phyloP scores from a whole-genome alignment of 2,113 vertebrate species.

The Thalassarche chlororhynchos region DNA sequence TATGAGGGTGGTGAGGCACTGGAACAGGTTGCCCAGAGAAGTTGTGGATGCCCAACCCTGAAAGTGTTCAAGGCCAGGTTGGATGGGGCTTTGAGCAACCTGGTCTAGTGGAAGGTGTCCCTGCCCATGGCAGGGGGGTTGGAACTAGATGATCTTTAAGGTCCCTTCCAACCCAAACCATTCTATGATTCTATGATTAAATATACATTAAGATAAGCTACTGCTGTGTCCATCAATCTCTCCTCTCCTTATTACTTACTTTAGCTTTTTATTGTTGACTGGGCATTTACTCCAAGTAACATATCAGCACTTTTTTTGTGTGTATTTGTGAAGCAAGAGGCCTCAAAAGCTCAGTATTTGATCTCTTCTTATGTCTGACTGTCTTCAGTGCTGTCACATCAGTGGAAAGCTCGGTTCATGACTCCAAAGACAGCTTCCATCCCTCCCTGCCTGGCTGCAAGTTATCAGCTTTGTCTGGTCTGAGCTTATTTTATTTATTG shows the following conservation, averaged over 20 bases:
- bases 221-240: neutral
- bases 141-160: neutral
- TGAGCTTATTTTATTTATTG: neutral
- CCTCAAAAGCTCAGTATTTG: constrained; percentile 18
- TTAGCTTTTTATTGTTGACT: neutral
- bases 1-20: neutral
- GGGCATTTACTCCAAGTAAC: neutral
- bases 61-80: neutral
- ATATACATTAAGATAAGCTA: neutral
- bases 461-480: neutral
- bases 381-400: constrained; percentile 33
- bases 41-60: neutral
- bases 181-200: neutral
- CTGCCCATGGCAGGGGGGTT: neutral
- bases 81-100: neutral
- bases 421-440: constrained; percentile 37
- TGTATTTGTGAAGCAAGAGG: neutral
- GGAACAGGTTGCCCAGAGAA: neutral
- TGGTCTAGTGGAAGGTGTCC: neutral
- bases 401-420: neutral
- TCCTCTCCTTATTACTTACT: neutral
- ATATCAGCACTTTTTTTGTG: neutral
- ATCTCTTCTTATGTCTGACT: constrained; percentile 31
- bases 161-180: neutral
- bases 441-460: neutral